These are phyloP conservation scores for Amiota minor DNA, from an alignment of 2,888 invertebrate genomes.

Conservation along the genomic window DNA sequence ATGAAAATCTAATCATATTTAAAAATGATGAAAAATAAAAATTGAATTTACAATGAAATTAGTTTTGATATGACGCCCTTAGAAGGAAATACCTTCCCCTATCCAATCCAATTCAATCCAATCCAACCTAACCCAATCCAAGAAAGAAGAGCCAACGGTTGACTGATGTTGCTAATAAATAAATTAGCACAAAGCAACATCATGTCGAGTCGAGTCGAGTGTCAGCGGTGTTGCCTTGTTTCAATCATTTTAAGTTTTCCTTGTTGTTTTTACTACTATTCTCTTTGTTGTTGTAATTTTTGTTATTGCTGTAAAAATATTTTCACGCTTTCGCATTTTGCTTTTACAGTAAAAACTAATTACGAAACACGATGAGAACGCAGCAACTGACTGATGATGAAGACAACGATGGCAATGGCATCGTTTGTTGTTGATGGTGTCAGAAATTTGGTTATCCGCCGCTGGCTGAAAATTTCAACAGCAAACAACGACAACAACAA, in stretches of 20 bases:
- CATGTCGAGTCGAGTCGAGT: conserved; percentile 26
- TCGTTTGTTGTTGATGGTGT: not conserved
- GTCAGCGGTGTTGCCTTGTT: conserved; percentile 1
- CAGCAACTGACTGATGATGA: too few relatives aligned
- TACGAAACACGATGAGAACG: conserved; percentile 6
- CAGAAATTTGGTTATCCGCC: conserved; percentile 17
- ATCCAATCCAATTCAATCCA: too few relatives aligned
- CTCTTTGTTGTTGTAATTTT: not conserved
- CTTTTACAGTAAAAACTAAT: conserved; percentile 19
- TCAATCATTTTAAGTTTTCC: too few relatives aligned
- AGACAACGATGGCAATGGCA: too few relatives aligned
- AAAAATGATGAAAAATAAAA: conserved; percentile 15
- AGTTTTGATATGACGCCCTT: conserved; percentile 38
- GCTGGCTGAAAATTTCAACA: conserved; percentile 7
- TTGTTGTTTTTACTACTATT: not conserved
- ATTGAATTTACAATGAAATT: conserved; percentile 42
- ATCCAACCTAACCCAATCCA: not conserved
- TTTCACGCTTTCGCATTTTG: not conserved
- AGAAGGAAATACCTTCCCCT: too few relatives aligned
- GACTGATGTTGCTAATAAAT: not conserved
- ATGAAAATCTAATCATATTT: conserved; percentile 39
- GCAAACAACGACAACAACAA: conserved; percentile 11
- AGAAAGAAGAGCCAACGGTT: not conserved
- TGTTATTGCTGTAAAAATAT: not conserved
- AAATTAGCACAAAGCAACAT: conserved; percentile 12